Evolutionary conservation across 2,888 invertebrate species (phyloP), one percentile per base, ranked within the genome.

Genomic region (Hypselothyrea guttata): DNA sequence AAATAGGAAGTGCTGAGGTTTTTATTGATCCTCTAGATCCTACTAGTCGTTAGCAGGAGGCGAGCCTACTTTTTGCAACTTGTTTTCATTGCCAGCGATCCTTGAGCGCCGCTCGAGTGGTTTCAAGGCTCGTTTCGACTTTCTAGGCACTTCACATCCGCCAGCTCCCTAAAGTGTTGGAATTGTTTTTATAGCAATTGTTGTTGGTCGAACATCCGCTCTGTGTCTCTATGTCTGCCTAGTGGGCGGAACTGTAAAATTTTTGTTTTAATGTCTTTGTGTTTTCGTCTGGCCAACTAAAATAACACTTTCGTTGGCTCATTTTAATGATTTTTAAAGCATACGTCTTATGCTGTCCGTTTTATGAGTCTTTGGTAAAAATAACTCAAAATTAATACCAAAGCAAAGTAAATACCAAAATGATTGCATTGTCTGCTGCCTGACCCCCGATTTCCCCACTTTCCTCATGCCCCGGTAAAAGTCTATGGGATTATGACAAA

Each of bases 181-280:
- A 2, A 30, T 42, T 67, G 59, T 69, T 60, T 67, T 68, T 52
- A 70, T 66, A 60, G 69, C 62, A 55, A 69, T 67, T 63, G 67
- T 44, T 62, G 47, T 37, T 42, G 40, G 22, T 22, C 2, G 44
- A 52, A 64, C 73, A 70, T 67, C 44, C 54, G 74, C 37, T 34
- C 51, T 40, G 28, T 35, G 44, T 46, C 16, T 64, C 5, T 11
- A 16, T n/a, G n/a, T n/a, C 28, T 54, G 70, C 52, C 52, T 53
- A 57, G 71, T 57, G 63, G 77, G 82, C 75, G 84, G 82, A 77
- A 82, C 84, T 82, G 54, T 49, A 61, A 75, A 74, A 64, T 49
- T 58, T 72, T 75, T 12, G 9, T 49, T 60, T 70, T 70, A 71
- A 79, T 84, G 66, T 46, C 60, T 33, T 81, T 64, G 48, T 75